Percentiles rank a stretch among this genome's conserved stretches.
Conservation (phyloP, 2,797 vertebrate genomes). For the Remorina albescens region DNA sequence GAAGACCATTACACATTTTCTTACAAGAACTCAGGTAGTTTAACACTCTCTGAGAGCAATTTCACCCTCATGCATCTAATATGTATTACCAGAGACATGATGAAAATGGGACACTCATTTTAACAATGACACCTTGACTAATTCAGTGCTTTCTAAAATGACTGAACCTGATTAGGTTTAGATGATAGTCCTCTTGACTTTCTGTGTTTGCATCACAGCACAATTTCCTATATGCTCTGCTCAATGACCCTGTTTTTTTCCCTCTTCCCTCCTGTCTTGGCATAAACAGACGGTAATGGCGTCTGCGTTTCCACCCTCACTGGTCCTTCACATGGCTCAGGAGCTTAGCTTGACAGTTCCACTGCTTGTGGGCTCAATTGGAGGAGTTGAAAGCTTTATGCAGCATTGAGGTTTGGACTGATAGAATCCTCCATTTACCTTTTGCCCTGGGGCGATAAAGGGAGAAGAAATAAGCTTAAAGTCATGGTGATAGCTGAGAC, state of each 20-base stretch:
- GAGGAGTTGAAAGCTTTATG: constrained; percentile 80
- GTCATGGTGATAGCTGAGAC: constrained; percentile 63
- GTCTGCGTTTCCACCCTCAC: constrained; percentile 75
- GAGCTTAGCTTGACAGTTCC: constrained; percentile 78
- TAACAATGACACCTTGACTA: constrained; percentile 30
- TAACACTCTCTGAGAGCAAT: neutral
- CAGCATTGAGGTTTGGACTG: constrained; percentile 70
- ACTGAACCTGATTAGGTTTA: constrained; percentile 53
- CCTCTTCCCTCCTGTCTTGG: constrained; percentile 59
- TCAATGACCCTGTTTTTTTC: constrained; percentile 67
- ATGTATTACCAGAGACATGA: neutral
- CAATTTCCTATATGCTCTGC: constrained; percentile 62
- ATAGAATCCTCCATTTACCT: constrained; percentile 79
- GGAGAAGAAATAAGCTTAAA: constrained; percentile 75
- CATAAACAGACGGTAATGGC: constrained; percentile 81
- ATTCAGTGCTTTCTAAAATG: constrained; percentile 32
- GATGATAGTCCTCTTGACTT: constrained; percentile 43
- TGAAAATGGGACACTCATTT: constrained; percentile 13
- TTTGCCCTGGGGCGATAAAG: constrained; percentile 71
- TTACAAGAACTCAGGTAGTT: constrained; percentile 27
- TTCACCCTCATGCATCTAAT: constrained; percentile 16
- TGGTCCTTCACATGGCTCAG: constrained; percentile 79
- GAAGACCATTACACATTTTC: constrained; percentile 18
- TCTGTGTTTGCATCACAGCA: constrained; percentile 66
- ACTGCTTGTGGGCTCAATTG: constrained; percentile 76